These are phyloP conservation scores for Cheiracanthium punctorium DNA, from an alignment of 2,888 invertebrate genomes.

Conservation along the genomic window DNA sequence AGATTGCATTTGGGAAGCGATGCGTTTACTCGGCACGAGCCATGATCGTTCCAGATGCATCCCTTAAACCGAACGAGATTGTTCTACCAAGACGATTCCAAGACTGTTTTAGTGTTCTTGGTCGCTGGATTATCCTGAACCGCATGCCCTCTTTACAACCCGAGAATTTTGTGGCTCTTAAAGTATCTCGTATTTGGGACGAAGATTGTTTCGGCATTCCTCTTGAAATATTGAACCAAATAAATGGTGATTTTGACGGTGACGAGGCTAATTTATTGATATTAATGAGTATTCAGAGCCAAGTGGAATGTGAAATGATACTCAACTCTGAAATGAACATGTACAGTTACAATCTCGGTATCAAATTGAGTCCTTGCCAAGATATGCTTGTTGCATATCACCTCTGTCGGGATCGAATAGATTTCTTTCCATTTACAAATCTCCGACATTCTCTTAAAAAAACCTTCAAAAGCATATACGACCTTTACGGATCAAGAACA, in stretches of 20 bases:
- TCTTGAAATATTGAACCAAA: constrained; percentile 3
- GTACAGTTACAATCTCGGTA: constrained; percentile 9
- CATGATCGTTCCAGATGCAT: constrained; percentile 17
- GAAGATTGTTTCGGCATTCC: constrained; percentile 25
- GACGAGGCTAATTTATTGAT: constrained; percentile 29
- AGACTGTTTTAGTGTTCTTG: background rate
- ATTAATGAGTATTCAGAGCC: constrained; percentile 2
- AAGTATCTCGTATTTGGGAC: background rate
- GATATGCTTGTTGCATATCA: constrained; percentile 24
- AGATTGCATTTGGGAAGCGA: constrained; percentile 19
- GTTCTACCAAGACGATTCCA: background rate
- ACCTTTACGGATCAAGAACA: constrained; percentile 11
- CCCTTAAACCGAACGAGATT: constrained; percentile 19
- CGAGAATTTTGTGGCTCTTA: constrained; percentile 26
- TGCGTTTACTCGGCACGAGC: background rate
- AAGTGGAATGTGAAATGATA: constrained; percentile 23
- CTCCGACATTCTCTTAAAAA: background rate
- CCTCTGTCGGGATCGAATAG: constrained; percentile 2
- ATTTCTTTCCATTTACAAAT: constrained; percentile 39
- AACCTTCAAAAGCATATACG: constrained; percentile 22
- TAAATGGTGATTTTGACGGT: constrained; percentile 44
- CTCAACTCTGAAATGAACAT: constrained; percentile 4
- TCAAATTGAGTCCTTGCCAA: constrained; percentile 25
- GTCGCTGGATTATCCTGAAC: constrained; percentile 23
- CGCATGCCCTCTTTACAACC: constrained; percentile 36